phyloP scores from a whole-genome alignment of 2,113 vertebrate species.

The Spheniscus mendiculus region DNA sequence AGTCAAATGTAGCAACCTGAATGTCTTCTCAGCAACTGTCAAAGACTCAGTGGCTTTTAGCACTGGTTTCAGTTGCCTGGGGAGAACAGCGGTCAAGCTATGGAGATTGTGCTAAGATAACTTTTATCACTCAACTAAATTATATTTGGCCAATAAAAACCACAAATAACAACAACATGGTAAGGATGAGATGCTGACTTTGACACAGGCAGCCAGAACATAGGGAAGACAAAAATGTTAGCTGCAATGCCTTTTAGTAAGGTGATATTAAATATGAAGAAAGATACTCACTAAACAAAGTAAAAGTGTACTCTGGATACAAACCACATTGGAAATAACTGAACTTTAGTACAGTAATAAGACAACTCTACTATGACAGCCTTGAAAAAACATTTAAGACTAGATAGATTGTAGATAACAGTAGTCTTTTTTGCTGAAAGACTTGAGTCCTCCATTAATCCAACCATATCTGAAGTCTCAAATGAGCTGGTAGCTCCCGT shows the following conservation, averaged over 20 bases:
- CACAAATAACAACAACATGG: background rate
- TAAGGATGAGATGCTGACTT: background rate
- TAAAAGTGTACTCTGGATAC: background rate
- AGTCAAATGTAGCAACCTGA: background rate
- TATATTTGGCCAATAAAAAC: background rate
- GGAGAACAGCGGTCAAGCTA: background rate
- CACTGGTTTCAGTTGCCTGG: background rate
- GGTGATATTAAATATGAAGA: background rate
- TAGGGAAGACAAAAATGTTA: background rate
- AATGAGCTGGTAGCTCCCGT: background rate
- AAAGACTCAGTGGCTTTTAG: background rate
- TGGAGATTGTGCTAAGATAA: background rate
- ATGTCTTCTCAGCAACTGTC: background rate
- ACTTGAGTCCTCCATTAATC: background rate
- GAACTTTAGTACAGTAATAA: background rate
- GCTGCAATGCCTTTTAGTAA: background rate
- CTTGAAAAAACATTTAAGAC: background rate
- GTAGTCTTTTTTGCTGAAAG: background rate
- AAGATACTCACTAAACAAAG: background rate
- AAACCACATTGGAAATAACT: background rate
- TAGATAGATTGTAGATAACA: background rate
- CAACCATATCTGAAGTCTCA: background rate
- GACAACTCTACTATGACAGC: background rate
- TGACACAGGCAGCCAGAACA: background rate
- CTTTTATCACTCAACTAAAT: background rate